Conservation (phyloP, 2,113 vertebrate genomes). For the Hirundichthys speculiger region DNA sequence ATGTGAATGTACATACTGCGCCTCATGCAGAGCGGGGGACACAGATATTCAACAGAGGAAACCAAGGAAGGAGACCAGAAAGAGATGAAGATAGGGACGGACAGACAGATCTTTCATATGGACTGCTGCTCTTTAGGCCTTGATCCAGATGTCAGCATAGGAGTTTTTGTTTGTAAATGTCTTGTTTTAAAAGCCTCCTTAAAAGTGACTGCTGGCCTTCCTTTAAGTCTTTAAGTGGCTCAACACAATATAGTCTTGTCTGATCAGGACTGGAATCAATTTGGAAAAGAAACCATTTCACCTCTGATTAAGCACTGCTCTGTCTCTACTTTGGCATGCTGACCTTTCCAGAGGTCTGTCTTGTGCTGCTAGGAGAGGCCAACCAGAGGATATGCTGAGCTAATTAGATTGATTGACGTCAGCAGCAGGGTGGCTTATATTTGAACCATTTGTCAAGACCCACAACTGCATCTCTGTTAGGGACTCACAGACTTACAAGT, state of each 20-base stretch:
- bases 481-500: slow-evolving; percentile 25
- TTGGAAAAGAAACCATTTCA: slow-evolving; percentile 82
- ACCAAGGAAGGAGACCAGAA: slow-evolving; percentile 31
- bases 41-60: slow-evolving; percentile 33
- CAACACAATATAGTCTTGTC: slow-evolving; percentile 79
- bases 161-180: slow-evolving; percentile 72
- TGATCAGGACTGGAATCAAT: slow-evolving; percentile 77
- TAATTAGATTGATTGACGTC: slow-evolving; percentile 80
- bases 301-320: slow-evolving; percentile 76
- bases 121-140: slow-evolving; percentile 49
- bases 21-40: slow-evolving; percentile 47
- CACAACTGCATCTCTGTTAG: slow-evolving; percentile 49
- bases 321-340: slow-evolving; percentile 78
- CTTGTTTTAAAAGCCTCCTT: slow-evolving; percentile 69
- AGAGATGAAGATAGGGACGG: slow-evolving; percentile 45
- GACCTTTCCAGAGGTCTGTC: slow-evolving; percentile 80
- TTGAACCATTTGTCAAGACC: slow-evolving; percentile 67
- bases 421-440: slow-evolving; percentile 62
- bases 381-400: slow-evolving; percentile 64
- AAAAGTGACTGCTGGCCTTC: slow-evolving; percentile 60
- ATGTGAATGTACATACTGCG: slow-evolving; percentile 37
- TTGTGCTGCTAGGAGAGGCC: slow-evolving; percentile 63
- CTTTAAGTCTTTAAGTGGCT: slow-evolving; percentile 68
- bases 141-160: slow-evolving; percentile 70
- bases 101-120: slow-evolving; percentile 51